These are phyloP conservation scores for Casuarius casuarius DNA, from an alignment of 2,113 vertebrate species.

Conservation along the genomic window DNA sequence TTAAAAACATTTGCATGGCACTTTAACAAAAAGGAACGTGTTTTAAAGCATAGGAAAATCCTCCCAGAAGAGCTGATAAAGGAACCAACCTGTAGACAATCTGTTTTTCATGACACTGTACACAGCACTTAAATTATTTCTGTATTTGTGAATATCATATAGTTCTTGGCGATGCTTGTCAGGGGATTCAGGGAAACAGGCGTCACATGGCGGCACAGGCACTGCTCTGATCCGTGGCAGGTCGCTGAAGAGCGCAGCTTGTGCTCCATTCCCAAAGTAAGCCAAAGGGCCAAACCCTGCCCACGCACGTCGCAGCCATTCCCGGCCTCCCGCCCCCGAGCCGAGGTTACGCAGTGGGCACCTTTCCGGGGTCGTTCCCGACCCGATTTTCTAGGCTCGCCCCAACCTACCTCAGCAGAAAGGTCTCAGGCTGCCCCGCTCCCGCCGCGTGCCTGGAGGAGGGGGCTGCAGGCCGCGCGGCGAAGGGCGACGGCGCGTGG, in stretches of 20 bases:
- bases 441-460: background rate
- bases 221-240: background rate
- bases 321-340: background rate
- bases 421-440: background rate
- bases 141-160: background rate
- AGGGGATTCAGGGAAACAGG: background rate
- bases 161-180: background rate
- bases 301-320: background rate
- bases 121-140: background rate
- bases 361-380: background rate
- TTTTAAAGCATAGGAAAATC: background rate
- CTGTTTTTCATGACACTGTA: background rate
- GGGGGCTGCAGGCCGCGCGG: accelerated
- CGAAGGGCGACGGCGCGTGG: background rate
- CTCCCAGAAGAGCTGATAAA: background rate
- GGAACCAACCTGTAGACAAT: background rate
- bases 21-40: background rate
- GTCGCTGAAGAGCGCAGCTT: background rate
- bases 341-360: background rate
- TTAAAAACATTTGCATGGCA: background rate
- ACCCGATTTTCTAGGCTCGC: background rate
- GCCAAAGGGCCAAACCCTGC: background rate
- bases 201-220: background rate
- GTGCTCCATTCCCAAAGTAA: background rate
- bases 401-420: background rate